Base-by-base conservation (phyloP, 2,113 vertebrate species). In the Muntiacus muntjak region DNA sequence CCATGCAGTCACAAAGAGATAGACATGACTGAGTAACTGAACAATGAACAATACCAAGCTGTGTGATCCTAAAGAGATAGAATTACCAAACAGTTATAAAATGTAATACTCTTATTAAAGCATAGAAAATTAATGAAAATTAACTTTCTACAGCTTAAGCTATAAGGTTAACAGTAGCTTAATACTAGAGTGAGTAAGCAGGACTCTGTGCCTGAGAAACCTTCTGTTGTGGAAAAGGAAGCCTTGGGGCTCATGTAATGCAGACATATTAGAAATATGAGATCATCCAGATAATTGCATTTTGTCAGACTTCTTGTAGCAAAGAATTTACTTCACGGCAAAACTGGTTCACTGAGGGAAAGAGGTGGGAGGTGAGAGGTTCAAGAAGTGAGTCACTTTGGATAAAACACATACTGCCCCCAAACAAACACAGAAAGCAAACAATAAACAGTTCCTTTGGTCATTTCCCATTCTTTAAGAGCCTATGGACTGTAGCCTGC, bases 291-390 rank as follows among this genome's bases (percentile, higher is more conserved):
- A 87, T 47, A 89, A 79, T 50, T 57, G 83, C 67, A 83, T 47
- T 95, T 89, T 76, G 52, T 97, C 52, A 91, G 88, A 62, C 43
- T 90, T 30, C 54, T 2, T 93, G 36, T 26, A 92, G 76, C 58
- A 60, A 93, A 97, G 33, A 97, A 40, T 40, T 89, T 78, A 40
- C 71, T 58, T 95, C 78, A 94, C 86, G 52, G 21, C 36, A 92
- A 96, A 91, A 84, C 89, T 28, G 23, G 84, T 90, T 96, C 55
- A 47, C 11, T 84, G 54, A 36, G 52, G 28, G 13, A 81, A 79
- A 50, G 11, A 28, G 4, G 5, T 26, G 17, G 30, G 15, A 33
- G 1, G 12, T 91, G 19, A 81, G 45, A 4, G n/a, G 14, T 45
- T 58, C 9, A 71, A 47, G 25, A 86, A 79, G 30, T 85, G 21